Evolutionary conservation across 2,888 invertebrate genomes (phyloP).

Genomic region (Pseudolycoriella hygida): DNA sequence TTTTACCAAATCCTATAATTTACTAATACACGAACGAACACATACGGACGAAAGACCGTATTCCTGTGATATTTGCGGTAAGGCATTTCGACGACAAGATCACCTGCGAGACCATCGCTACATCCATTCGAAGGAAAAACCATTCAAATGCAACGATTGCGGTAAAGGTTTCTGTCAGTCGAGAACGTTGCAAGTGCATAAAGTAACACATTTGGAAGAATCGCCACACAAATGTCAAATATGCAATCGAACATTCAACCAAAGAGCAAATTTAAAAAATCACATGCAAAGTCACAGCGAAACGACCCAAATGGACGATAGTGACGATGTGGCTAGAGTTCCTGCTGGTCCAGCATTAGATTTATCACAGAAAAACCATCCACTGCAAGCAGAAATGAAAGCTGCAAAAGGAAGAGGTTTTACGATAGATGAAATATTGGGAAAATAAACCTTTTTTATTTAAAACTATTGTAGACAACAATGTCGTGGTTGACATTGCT

Average conservation of each 20-base stretch:
- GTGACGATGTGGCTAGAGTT: conserved; percentile 10
- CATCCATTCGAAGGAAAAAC: conserved; percentile 96
- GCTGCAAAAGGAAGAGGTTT: conserved; percentile 47
- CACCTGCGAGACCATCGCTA: conserved; percentile 85
- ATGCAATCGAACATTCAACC: conserved; percentile 78
- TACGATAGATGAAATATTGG: conserved; percentile 79
- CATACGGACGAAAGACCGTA: conserved; percentile 95
- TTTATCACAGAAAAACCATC: conserved; percentile 30
- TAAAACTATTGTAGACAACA: no score
- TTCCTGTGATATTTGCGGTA: conserved; percentile 89
- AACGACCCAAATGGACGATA: conserved; percentile 6
- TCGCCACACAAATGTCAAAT: conserved; percentile 85
- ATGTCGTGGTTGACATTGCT: no score
- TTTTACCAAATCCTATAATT: conserved; percentile 95
- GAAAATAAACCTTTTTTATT: conserved; percentile 39
- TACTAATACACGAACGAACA: conserved; percentile 91
- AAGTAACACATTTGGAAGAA: conserved; percentile 83
- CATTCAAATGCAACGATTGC: conserved; percentile 91
- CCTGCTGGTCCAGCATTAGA: conserved; percentile 29
- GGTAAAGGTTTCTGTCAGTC: conserved; percentile 98
- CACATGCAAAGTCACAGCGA: conserved; percentile 60
- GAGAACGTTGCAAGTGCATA: conserved; percentile 88
- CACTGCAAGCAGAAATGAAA: conserved; percentile 3
- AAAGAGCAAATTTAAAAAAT: conserved; percentile 80
- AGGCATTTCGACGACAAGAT: conserved; percentile 90